Base-by-base conservation (phyloP, 2,113 vertebrate genomes). In the Gopherus flavomarginatus region DNA sequence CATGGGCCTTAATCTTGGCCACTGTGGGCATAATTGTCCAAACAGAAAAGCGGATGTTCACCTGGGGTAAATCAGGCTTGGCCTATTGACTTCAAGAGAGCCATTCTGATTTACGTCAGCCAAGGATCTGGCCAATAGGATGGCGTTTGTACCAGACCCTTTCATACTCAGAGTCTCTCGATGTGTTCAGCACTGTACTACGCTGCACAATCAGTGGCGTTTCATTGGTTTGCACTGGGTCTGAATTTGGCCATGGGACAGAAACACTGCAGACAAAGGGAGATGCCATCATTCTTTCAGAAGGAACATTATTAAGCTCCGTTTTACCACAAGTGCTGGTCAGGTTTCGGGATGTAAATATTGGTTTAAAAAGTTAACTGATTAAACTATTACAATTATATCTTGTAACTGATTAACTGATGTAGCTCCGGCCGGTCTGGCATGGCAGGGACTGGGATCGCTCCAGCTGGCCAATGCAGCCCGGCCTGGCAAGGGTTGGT, bases 41-140 rank as follows among this genome's bases (percentile, higher is more conserved):
- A 95, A 21, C 7, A 59, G 90, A 96, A 95, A 93, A 86, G 0
- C 27, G 13, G 6, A 83, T 57, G 59, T 86, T 82, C 52, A 52
- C 27, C 56, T 7, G 8, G 85, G 59, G 69, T 96, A 95, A 96
- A 86, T 96, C 94, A 94, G 31, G 81, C 31, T 65, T 16, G 31
- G 59, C 59, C 59, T 65, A 14, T 42, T 38, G 38, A 75, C 10
- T 11, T 21, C 21, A 42, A 38, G n/a, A 75, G 69, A 75, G 69
- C 69, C 38, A 75, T 12, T 11, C 85, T 49, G 16, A 0, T 44
- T 78, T 42, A 78, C 38, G 56, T 62, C 87, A 86, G 69, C 2
- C 85, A 62, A 44, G 52, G 54, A 2, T 35, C 59, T 86, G 54
- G 8, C 85, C 90, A 54, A 31, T 3, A n/a, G 13, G 13, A 54